Evolutionary conservation across 2,888 invertebrate genomes (phyloP).

Genomic region (Exocentrus adspersus): DNA sequence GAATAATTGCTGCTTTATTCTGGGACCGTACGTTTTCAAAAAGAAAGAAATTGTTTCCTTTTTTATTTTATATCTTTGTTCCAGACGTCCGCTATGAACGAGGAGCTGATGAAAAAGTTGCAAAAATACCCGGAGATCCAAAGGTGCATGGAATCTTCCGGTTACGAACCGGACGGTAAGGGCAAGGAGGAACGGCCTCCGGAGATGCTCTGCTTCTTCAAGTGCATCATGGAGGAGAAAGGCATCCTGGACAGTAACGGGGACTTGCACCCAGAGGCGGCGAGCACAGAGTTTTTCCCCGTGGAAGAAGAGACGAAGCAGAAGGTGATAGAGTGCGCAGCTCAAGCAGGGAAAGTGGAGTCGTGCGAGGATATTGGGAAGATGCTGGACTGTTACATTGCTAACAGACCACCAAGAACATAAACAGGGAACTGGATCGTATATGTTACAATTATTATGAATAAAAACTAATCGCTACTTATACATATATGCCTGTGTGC

Average conservation of each 20-base stretch:
- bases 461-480: too few relatives aligned
- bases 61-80: neutral
- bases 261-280: neutral
- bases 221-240: neutral
- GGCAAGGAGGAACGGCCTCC: neutral
- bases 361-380: constrained; percentile 19
- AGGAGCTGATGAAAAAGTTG: neutral
- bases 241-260: neutral
- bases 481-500: too few relatives aligned
- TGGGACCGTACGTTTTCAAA: too few relatives aligned
- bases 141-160: neutral
- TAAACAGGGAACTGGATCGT: too few relatives aligned
- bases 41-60: too few relatives aligned
- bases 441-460: too few relatives aligned
- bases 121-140: neutral
- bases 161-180: neutral
- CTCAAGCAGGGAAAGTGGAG: neutral
- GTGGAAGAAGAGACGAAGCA: neutral
- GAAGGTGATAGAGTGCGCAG: neutral
- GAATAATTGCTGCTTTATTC: too few relatives aligned
- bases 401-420: too few relatives aligned
- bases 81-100: neutral
- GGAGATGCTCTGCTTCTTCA: neutral
- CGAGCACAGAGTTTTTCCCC: neutral
- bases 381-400: neutral